Evolutionary conservation across 2,888 invertebrate species (phyloP).

Genomic region (Tryphoninae sp.): DNA sequence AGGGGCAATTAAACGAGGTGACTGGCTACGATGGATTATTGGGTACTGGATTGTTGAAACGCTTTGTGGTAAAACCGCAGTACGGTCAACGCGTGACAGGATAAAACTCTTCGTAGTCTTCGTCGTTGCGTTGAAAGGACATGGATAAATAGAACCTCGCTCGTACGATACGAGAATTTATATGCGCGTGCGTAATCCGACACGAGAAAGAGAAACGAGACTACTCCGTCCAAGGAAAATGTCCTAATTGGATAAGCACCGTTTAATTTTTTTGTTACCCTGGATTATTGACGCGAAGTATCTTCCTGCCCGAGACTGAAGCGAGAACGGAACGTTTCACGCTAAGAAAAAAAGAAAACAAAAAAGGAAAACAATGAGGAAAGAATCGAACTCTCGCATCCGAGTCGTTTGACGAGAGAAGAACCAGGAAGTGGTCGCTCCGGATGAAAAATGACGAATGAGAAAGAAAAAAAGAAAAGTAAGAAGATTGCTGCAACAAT

Average conservation of each 20-base stretch:
- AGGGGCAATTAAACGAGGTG: constrained; percentile 79
- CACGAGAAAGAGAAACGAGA: constrained; percentile 42
- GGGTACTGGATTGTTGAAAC: constrained; percentile 40
- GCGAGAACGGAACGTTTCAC: neutral
- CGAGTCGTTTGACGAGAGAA: neutral
- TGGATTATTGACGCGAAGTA: constrained; percentile 37
- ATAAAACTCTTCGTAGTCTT: constrained; percentile 50
- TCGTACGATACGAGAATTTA: constrained; percentile 42
- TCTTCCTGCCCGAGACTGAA: neutral
- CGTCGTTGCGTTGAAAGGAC: constrained; percentile 53
- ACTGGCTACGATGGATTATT: constrained; percentile 70
- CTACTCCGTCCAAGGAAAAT: constrained; percentile 23
- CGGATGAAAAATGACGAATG: constrained; percentile 4
- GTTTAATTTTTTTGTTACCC: constrained; percentile 49
- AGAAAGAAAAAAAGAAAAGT: constrained; percentile 44
- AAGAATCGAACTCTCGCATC: neutral
- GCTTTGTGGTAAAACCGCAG: constrained; percentile 23
- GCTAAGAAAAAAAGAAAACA: neutral
- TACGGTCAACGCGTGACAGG: constrained; percentile 40
- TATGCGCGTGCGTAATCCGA: constrained; percentile 48
- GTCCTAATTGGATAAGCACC: constrained; percentile 60
- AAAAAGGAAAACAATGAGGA: neutral
- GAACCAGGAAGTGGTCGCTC: neutral
- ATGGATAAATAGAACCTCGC: constrained; percentile 33
- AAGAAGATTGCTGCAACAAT: neutral